Percentiles rank a stretch among this genome's conserved stretches.
Conservation (phyloP, 2,888 invertebrate species). For the Caenorhabditis sp. region DNA sequence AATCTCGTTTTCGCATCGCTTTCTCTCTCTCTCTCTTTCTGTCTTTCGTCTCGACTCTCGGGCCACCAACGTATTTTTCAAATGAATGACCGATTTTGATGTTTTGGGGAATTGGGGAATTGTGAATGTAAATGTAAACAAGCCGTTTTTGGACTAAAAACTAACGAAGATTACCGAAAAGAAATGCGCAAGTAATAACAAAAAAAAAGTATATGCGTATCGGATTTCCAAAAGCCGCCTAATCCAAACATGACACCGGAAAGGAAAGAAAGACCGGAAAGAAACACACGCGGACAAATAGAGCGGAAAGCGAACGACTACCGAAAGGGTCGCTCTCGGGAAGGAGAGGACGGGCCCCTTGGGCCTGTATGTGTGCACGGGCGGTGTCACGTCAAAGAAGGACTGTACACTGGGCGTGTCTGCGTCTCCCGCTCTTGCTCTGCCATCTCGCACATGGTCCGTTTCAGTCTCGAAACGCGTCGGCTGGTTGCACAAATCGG, state of each 20-base stretch:
- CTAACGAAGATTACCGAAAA: slow-evolving; percentile 2
- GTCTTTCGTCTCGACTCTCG: too few relatives aligned
- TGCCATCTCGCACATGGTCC: slow-evolving; percentile 24
- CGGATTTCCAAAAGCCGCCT: slow-evolving; percentile 17
- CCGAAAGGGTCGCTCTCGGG: slow-evolving; percentile 29
- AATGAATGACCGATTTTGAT: slow-evolving; percentile 19
- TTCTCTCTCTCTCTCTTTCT: too few relatives aligned
- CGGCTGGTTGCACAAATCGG: too few relatives aligned
- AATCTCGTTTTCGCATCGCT: slow-evolving; percentile 44
- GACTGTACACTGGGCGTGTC: slow-evolving; percentile 25
- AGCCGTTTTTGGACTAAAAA: background rate
- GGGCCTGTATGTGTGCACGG: slow-evolving; percentile 28
- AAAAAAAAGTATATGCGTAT: slow-evolving; percentile 5
- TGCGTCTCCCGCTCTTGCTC: slow-evolving; percentile 11
- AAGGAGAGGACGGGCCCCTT: slow-evolving; percentile 3
- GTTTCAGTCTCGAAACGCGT: too few relatives aligned
- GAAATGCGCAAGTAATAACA: slow-evolving; percentile 3
- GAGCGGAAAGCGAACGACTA: slow-evolving; percentile 6
- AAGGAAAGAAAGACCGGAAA: slow-evolving; percentile 5
- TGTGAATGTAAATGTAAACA: slow-evolving; percentile 12
- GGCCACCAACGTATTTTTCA: slow-evolving; percentile 5
- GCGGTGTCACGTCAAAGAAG: slow-evolving; percentile 26
- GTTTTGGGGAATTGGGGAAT: slow-evolving; percentile 46
- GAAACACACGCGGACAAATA: slow-evolving; percentile 23
- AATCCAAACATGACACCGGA: slow-evolving; percentile 54